Evolutionary conservation across 2,888 invertebrate genomes (phyloP).

Genomic region (Agriopis marginaria): DNA sequence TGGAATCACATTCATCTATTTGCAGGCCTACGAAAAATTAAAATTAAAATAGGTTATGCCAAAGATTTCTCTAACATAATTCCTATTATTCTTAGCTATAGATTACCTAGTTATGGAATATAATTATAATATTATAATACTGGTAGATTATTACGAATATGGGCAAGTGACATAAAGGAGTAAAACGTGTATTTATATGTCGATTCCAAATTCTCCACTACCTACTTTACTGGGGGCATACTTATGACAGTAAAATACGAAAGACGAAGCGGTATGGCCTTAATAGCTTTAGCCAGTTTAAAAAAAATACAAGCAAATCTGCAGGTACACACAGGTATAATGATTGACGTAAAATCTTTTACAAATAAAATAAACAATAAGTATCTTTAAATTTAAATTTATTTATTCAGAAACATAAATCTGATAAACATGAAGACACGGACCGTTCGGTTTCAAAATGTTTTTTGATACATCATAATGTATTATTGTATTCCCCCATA

Average conservation of each 20-base stretch:
- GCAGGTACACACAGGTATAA: not conserved
- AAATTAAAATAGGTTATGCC: not conserved
- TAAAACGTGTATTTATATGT: too few relatives aligned
- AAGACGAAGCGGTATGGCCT: too few relatives aligned
- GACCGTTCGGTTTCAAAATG: constrained; percentile 43
- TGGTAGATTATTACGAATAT: too few relatives aligned
- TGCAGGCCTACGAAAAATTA: not conserved
- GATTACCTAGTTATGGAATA: too few relatives aligned
- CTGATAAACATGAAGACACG: constrained; percentile 41
- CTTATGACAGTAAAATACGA: too few relatives aligned
- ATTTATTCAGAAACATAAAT: constrained; percentile 28
- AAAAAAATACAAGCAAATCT: not conserved
- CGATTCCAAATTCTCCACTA: too few relatives aligned
- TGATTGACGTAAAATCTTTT: not conserved
- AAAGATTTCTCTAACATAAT: too few relatives aligned
- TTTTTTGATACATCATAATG: constrained; percentile 48
- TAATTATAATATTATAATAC: too few relatives aligned
- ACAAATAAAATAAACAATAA: constrained; percentile 21
- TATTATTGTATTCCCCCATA: constrained; percentile 53
- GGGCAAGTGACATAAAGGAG: too few relatives aligned
- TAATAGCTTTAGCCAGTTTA: too few relatives aligned
- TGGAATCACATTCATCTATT: constrained; percentile 9
- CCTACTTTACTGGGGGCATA: too few relatives aligned
- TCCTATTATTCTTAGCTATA: too few relatives aligned
- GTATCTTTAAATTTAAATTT: constrained; percentile 22